These are phyloP conservation scores for Cichladusa arquata DNA, from an alignment of 2,113 vertebrate genomes.

Conservation along the genomic window DNA sequence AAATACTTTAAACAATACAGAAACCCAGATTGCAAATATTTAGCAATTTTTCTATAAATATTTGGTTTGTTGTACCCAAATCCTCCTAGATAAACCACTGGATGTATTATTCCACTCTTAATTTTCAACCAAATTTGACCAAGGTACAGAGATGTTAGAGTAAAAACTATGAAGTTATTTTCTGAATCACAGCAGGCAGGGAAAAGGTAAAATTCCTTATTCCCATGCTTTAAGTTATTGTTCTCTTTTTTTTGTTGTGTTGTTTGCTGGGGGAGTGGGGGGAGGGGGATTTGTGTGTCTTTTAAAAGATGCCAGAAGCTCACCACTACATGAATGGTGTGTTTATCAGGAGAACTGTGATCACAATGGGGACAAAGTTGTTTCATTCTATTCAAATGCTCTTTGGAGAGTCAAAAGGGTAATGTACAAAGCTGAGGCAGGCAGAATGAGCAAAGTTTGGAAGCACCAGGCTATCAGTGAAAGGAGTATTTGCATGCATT, in stretches of 20 bases:
- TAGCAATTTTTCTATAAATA: constrained; percentile 8
- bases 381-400: neutral
- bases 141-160: neutral
- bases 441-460: neutral
- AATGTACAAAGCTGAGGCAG: neutral
- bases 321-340: neutral
- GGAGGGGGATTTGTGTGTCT: neutral
- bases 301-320: constrained; percentile 6
- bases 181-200: neutral
- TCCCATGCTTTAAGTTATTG: neutral
- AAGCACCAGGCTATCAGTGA: neutral
- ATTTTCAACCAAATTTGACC: neutral
- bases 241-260: neutral
- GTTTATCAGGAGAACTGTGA: neutral
- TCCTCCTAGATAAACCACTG: neutral
- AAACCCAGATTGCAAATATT: constrained; percentile 50
- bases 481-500: neutral
- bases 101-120: neutral
- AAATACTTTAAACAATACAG: neutral
- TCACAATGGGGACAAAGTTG: neutral
- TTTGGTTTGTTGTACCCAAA: neutral
- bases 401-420: neutral
- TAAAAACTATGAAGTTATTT: constrained; percentile 25
- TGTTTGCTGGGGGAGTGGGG: neutral
- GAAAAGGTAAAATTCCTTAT: constrained; percentile 1